Percentiles rank a stretch among this genome's conserved stretches.
phyloP scores from a whole-genome alignment of 2,888 invertebrate species.

The Agriotes lineatus region DNA sequence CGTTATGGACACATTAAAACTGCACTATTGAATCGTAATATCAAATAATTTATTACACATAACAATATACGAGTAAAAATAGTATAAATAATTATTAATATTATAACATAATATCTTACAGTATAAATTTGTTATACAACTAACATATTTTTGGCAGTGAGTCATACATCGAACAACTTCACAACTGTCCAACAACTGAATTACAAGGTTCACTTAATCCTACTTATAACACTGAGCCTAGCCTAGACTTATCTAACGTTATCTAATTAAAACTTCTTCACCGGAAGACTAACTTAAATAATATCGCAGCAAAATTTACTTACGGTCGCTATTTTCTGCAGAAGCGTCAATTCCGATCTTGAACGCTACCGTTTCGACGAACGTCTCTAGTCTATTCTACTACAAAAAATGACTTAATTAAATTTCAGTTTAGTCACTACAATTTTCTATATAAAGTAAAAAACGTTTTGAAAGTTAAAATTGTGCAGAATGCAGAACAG shows the following conservation, averaged over 20 bases:
- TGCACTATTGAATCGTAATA: too few species aligned
- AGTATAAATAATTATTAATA: conserved; percentile 6
- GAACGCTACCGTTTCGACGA: too few species aligned
- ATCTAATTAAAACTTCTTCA: conserved; percentile 24
- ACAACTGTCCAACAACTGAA: conserved; percentile 13
- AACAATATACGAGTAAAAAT: conserved; percentile 1
- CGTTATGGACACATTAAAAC: too few species aligned
- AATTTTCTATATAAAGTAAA: too few species aligned
- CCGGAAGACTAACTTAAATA: conserved; percentile 14
- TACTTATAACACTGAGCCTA: background rate
- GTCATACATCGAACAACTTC: conserved; percentile 1
- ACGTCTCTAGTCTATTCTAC: too few species aligned
- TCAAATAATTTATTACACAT: conserved; percentile 6
- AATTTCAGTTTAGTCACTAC: too few species aligned
- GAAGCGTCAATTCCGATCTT: too few species aligned
- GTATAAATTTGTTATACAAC: background rate
- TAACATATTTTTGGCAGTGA: conserved; percentile 22
- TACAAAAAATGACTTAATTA: too few species aligned
- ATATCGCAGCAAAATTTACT: conserved; percentile 19
- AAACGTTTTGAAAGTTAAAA: too few species aligned
- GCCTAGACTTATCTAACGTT: background rate
- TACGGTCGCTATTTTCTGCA: too few species aligned
- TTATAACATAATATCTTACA: background rate
- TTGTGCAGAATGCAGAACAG: too few species aligned
- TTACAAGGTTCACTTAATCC: conserved; percentile 16